Evolutionary conservation across 2,113 vertebrate species (phyloP).

Genomic region (Syrmaticus mikado): DNA sequence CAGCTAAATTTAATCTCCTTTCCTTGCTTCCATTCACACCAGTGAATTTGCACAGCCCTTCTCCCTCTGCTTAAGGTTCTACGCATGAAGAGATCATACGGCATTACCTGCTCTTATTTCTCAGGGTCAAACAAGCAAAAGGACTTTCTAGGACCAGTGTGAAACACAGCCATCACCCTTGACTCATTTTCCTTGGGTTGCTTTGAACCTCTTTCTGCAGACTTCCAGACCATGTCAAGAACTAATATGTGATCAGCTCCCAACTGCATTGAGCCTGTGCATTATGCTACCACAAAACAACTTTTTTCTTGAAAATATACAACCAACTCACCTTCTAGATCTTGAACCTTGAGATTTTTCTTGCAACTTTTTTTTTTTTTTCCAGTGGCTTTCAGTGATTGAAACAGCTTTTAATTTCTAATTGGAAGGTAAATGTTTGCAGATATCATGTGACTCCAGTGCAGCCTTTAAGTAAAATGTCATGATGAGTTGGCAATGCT

Average conservation of each 20-base stretch:
- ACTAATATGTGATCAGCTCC: neutral
- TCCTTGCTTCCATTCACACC: neutral
- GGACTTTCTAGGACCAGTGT: neutral
- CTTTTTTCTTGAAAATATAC: neutral
- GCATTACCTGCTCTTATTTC: neutral
- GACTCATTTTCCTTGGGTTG: neutral
- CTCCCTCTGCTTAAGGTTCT: neutral
- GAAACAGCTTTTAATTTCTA: neutral
- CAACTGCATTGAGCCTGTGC: neutral
- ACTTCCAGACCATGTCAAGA: neutral
- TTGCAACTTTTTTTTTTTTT: neutral
- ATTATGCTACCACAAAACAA: neutral
- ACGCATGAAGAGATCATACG: accelerated
- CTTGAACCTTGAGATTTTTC: neutral
- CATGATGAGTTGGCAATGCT: neutral
- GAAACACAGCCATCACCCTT: neutral
- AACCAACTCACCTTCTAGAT: neutral
- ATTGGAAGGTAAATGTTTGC: neutral
- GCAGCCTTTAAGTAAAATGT: neutral
- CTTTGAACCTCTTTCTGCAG: neutral
- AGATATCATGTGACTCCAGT: neutral
- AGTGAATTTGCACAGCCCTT: neutral
- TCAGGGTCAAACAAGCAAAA: neutral
- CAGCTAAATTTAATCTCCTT: slow-evolving; percentile 64
- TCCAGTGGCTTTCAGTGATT: neutral